Percentiles rank a stretch among this genome's conserved stretches.
Conservation (phyloP, 1,140 invertebrate species). For the Pinna nobilis region DNA sequence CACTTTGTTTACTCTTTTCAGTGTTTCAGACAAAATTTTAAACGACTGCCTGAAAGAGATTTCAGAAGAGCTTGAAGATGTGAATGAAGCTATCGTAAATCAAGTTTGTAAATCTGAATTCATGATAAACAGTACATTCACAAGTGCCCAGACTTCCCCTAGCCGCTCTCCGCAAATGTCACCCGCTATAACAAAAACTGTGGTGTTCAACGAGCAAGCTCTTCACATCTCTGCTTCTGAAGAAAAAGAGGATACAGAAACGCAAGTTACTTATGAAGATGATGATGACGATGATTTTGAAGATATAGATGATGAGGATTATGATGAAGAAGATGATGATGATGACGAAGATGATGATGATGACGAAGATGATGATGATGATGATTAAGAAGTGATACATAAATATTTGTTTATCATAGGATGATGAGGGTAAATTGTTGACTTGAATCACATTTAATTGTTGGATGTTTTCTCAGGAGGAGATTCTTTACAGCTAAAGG, state of each 20-base stretch:
- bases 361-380: not conserved
- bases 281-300: constrained; percentile 56
- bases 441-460: too few species aligned
- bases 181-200: constrained; percentile 1
- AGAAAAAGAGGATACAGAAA: constrained; percentile 24
- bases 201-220: constrained; percentile 25
- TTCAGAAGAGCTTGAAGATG: constrained; percentile 55
- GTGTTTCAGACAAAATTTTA: constrained; percentile 61
- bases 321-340: constrained; percentile 51
- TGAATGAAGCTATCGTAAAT: constrained; percentile 62
- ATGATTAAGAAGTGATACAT: not conserved
- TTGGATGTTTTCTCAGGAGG: too few species aligned
- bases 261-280: constrained; percentile 22
- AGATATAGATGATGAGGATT: constrained; percentile 47
- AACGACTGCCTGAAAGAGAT: constrained; percentile 60
- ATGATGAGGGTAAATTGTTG: too few species aligned
- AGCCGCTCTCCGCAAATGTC: not conserved
- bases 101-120: constrained; percentile 66
- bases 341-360: not conserved
- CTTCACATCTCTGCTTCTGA: constrained; percentile 11
- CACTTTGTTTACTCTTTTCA: constrained; percentile 37
- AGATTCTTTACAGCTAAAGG: too few species aligned
- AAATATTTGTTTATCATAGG: not conserved
- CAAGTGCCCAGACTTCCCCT: constrained; percentile 9
- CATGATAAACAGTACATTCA: constrained; percentile 31